Base-by-base conservation (phyloP, 2,888 invertebrate species). In the Ormyrus thymus region DNA sequence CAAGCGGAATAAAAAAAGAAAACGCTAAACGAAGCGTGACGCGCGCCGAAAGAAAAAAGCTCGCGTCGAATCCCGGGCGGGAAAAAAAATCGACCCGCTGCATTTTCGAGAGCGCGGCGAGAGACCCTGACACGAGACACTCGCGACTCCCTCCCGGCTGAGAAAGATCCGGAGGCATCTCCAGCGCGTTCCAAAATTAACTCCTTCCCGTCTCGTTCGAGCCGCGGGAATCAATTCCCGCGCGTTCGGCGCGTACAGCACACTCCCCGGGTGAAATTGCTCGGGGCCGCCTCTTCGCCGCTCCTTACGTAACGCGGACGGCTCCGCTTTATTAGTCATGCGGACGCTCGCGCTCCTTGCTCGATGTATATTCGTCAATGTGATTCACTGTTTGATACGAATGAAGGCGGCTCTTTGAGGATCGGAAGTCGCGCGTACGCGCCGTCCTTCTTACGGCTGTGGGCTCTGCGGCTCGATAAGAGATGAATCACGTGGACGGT, bases 381-480 rank as follows among this genome's bases (percentile, higher is more conserved):
- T 84, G 84, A 85, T 82, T 85, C 85, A 84, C 82, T 83, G 81
- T 84, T 84, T 83, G 80, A 82, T 82, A 82, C 82, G 78, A 83
- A 83, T 80, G 81, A 84, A 29, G 68, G 74, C 79, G 59, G 70
- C 80, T 82, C 78, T 82, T 83, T 83, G 29, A 29, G 29, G 29
- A 29, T 29, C 29, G 29, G 29, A 29, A 29, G 29, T 29, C n/a
- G 29, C 29, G 29, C 29, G 29, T 29, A 4, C 29, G 1, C 29
- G 29, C 29, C 29, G 29, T 4, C 29, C 29, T 29, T 29, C 29
- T 0, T 29, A 4, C 0, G 4, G 29, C 29, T 29, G 29, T 29
- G 29, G 29, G 4, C 29, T 29, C 29, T 29, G 29, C 29, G 29
- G 29, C 29, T 29, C 4, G 29, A 29, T 29, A 29, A 29, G 29